Percentiles rank a stretch among this genome's conserved stretches.
phyloP scores from a whole-genome alignment of 1,140 invertebrate genomes.

The Caenorhabditis brenneri region DNA sequence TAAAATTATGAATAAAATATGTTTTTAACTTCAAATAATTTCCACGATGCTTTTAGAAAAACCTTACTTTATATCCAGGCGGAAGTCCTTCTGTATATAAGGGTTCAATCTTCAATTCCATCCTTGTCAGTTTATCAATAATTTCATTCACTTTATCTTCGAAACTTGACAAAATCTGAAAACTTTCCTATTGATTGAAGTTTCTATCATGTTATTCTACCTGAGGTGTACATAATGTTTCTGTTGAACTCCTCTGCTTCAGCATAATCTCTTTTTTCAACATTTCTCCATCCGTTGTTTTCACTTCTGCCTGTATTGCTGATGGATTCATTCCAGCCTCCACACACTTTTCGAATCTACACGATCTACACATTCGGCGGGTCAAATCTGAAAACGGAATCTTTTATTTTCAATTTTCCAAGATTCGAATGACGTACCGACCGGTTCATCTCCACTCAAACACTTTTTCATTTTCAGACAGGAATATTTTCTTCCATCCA shows the following conservation, averaged over 20 bases:
- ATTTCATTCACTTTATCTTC: background rate
- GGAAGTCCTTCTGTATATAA: background rate
- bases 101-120: background rate
- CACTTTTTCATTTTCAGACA: conserved; percentile 11
- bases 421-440: background rate
- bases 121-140: background rate
- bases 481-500: background rate
- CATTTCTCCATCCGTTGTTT: background rate
- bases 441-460: background rate
- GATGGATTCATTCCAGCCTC: conserved; percentile 6
- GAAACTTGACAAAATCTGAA: background rate
- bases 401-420: background rate
- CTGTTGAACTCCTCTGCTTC: background rate
- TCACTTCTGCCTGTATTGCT: background rate
- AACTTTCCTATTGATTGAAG: background rate
- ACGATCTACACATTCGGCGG: background rate
- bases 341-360: background rate
- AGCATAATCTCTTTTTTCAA: background rate
- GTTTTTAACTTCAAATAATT: background rate
- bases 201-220: background rate
- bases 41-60: background rate
- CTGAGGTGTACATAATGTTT: background rate
- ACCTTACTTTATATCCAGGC: background rate
- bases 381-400: background rate
- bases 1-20: no score